Evolutionary conservation across 1,140 invertebrate genomes (phyloP), one percentile per base, ranked within the genome.

Genomic region (Bombyx mori): DNA sequence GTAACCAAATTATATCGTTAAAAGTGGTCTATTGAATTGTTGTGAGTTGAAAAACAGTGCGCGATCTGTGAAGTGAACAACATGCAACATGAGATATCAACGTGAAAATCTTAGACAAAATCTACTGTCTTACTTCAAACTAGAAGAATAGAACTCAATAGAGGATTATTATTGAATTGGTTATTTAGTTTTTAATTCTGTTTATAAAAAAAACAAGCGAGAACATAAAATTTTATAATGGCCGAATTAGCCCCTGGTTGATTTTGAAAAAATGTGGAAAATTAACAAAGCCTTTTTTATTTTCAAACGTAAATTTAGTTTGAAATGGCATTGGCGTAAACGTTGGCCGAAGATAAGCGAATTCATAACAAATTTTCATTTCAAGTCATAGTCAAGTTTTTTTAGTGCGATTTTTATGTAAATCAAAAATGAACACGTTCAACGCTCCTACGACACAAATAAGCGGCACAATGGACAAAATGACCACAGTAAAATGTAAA

Each of bases 401-500:
- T 35, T 35, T 47, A 47, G 12, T 47, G 12, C 10, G 46, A 8
- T 47, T 47, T 8, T 47, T 12, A 50, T 26, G 42, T 22, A 35
- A 9, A 51, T 45, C 54, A 64, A 84, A 78, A 68, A 87, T 87
- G 84, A 87, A 87, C 77, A 66, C 84, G 8, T 85, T 87, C 50
- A 87, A 85, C 67, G 80, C 82, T 9, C 84, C 84, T 1, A 87
- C 82, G 7, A 82, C 81, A 51, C 81, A 86, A 66, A 86, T 84
- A 54, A 86, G 79, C 61, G 4, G 26, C 26, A 63, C 82, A 42
- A 77, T 86, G 54, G 81, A 86, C 57, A 88, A 88, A 73, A 87
- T 88, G 81, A 88, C 84, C 60, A 86, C 86, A 54, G 86, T 88
- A 22, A 88, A 89, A 66, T 86, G 80, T 55, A 88, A 88, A 71